Evolutionary conservation across 2,888 invertebrate species (phyloP).

Genomic region (Julus scandinavius): DNA sequence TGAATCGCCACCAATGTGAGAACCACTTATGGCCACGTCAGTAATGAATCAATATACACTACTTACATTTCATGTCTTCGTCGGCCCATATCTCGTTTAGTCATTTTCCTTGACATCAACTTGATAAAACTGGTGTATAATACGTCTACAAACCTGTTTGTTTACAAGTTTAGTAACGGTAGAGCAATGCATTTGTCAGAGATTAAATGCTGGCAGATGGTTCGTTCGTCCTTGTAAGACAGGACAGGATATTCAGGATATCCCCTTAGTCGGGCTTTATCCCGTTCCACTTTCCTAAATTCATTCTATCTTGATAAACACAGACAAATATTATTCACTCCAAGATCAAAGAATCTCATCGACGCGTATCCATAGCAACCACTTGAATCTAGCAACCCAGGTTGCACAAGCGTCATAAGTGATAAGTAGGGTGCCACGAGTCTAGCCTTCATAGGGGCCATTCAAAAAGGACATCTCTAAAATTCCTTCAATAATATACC

Average conservation of each 20-base stretch:
- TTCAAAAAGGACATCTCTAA: too few relatives aligned
- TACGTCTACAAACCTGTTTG: neutral
- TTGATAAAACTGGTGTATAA: neutral
- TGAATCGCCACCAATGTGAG: too few relatives aligned
- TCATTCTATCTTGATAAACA: neutral
- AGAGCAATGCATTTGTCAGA: neutral
- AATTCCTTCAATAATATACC: too few relatives aligned
- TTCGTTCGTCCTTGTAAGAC: neutral
- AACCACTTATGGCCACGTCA: neutral
- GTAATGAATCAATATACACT: neutral
- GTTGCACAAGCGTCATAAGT: neutral
- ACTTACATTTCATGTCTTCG: constrained; percentile 17
- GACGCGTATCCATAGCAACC: constrained; percentile 29
- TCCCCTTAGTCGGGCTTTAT: neutral
- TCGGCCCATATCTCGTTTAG: constrained; percentile 12
- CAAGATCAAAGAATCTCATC: neutral
- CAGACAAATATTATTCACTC: neutral
- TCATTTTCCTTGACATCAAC: constrained; percentile 36
- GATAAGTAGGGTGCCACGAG: neutral
- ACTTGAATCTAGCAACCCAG: too few relatives aligned
- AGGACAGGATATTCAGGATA: neutral
- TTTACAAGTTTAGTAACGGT: neutral
- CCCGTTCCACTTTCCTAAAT: neutral
- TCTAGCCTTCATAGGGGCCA: neutral
- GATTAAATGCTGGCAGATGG: neutral